phyloP scores from a whole-genome alignment of 2,888 invertebrate genomes.

The Pseudococcus longispinus region DNA sequence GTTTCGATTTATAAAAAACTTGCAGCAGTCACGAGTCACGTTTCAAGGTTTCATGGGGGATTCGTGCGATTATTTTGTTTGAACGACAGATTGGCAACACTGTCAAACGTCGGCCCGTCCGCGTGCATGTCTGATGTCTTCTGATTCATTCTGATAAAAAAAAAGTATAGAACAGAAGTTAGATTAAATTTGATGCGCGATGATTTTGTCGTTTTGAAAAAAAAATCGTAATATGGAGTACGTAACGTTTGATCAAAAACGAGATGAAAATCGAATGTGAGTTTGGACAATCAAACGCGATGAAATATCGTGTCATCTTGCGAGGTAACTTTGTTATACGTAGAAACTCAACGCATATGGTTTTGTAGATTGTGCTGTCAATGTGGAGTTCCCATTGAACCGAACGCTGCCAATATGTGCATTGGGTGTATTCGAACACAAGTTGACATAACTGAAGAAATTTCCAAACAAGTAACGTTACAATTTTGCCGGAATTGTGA shows the following conservation, averaged over 20 bases:
- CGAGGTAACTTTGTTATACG: not conserved
- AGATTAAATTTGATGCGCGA: no score
- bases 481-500: slow-evolving; percentile 94
- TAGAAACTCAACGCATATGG: not conserved
- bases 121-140: no score
- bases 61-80: no score
- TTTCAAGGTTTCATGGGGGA: no score
- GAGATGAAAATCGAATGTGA: slow-evolving; percentile 29
- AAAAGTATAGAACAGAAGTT: no score
- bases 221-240: slow-evolving; percentile 40
- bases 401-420: slow-evolving; percentile 98
- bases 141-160: no score
- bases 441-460: slow-evolving; percentile 94
- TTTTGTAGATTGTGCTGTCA: slow-evolving; percentile 83
- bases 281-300: not conserved
- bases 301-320: not conserved
- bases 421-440: slow-evolving; percentile 88
- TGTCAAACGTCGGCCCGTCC: no score
- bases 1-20: no score
- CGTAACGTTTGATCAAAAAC: not conserved
- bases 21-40: no score
- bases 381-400: slow-evolving; percentile 89
- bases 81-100: no score
- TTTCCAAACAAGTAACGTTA: slow-evolving; percentile 90
- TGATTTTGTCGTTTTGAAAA: no score